Base-by-base conservation (phyloP, 2,113 vertebrate species). In the Ailurus styani region DNA sequence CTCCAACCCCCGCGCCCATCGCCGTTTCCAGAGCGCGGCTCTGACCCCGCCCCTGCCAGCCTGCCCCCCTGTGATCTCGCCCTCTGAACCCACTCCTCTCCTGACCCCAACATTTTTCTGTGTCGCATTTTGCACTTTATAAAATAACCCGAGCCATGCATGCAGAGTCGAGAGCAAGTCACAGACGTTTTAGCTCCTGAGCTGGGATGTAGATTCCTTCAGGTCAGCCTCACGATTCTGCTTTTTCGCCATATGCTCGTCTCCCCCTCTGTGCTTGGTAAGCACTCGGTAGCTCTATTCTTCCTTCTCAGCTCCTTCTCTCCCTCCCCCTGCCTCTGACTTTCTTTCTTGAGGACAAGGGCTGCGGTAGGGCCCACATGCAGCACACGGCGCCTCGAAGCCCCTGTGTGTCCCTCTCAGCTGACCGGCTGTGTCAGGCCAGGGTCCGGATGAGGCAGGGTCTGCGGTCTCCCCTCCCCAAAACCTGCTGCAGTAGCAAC, bases 391-490 rank as follows among this genome's bases (percentile, higher is more conserved):
- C 0, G 9, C 14, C 25, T 34, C 45, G 31, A 50, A 21, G 34
- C 20, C 18, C 11, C 29, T 52, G 6, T 6, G 55, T 45, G 31
- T 29, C 21, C 42, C 0, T 7, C 25, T 25, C 6, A 1, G 40
- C 37, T 1, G 25, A 12, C 8, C 5, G 47, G 57, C 21, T 3
- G 0, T 17, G 47, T 40, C 15, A 0, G 9, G 52, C 20, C 3
- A 1, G 68, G 40, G 47, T 6, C 60, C 11, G 2, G 37, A 54
- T 45, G 40, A 20, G 57, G 27, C 12, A 11, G 7, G 40, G 37
- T 7, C 78, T 31, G 45, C 0, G 0, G 70, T 0, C 0, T 5
- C 10, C 15, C 70, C 4, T 37, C 55, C 21, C 11, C 0, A 11
- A 9, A 42, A 34, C 64, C 27, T 34, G 31, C 95, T 72, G 14